phyloP scores from a whole-genome alignment of 2,888 invertebrate genomes.

The Muscina levida region DNA sequence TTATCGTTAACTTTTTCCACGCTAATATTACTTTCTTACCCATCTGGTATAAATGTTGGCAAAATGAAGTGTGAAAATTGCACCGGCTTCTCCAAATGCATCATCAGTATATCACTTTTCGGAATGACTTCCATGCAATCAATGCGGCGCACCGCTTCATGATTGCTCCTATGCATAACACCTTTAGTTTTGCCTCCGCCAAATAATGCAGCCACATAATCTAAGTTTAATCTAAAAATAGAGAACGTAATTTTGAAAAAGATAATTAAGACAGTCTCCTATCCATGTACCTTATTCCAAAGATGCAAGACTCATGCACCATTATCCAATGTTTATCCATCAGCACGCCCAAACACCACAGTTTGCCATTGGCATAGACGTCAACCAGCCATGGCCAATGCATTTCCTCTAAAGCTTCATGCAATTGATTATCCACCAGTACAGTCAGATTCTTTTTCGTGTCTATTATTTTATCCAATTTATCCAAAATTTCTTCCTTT shows the following conservation, averaged over 20 bases:
- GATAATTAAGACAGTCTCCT: neutral
- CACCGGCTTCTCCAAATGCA: conserved; percentile 83
- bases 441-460: conserved; percentile 73
- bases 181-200: conserved; percentile 85
- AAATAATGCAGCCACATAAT: conserved; percentile 84
- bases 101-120: conserved; percentile 83
- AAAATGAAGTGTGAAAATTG: conserved; percentile 84
- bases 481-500: conserved; percentile 73
- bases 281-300: conserved; percentile 72
- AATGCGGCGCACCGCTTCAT: conserved; percentile 86
- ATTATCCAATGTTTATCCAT: conserved; percentile 86
- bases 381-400: conserved; percentile 88
- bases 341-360: conserved; percentile 86
- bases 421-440: conserved; percentile 74
- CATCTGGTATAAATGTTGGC: conserved; percentile 83
- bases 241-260: neutral
- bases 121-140: conserved; percentile 82
- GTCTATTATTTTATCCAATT: conserved; percentile 72
- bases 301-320: conserved; percentile 81
- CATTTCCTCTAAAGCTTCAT: conserved; percentile 75
- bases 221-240: conserved; percentile 81
- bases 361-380: conserved; percentile 86
- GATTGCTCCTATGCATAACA: conserved; percentile 82
- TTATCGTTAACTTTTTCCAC: too few relatives aligned
- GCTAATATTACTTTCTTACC: conserved; percentile 78